Percentiles rank a stretch among this genome's conserved stretches.
phyloP scores from a whole-genome alignment of 2,797 vertebrate species.

The Apodemus agrarius region DNA sequence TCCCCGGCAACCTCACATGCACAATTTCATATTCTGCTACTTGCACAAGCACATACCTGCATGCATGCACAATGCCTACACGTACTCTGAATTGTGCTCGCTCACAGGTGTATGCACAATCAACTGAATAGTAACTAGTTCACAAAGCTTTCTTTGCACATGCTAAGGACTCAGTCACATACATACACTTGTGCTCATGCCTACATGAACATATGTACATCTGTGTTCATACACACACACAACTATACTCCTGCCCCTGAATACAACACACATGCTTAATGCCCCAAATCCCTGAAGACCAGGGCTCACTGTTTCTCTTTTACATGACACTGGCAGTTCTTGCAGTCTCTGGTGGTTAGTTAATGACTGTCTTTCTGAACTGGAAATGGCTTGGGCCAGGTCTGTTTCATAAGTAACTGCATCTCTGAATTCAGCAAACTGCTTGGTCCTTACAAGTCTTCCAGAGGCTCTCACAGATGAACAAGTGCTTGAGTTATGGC shows the following conservation, averaged over 20 bases:
- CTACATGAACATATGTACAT: neutral
- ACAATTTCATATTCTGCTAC: neutral
- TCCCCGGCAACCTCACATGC: no score
- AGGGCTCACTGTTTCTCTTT: neutral
- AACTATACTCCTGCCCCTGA: neutral
- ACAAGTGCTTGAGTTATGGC: no score
- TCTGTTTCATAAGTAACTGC: neutral
- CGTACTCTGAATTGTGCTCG: neutral
- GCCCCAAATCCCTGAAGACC: neutral
- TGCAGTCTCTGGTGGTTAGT: neutral
- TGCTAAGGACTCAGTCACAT: neutral
- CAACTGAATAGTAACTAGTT: neutral
- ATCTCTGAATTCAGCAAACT: neutral
- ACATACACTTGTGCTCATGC: neutral
- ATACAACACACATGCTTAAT: neutral
- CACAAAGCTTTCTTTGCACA: neutral
- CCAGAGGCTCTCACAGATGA: neutral
- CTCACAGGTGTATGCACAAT: neutral
- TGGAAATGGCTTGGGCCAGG: no score
- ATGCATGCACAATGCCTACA: neutral
- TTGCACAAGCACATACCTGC: neutral
- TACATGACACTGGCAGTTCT: neutral
- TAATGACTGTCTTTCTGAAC: neutral
- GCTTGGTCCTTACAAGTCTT: accelerated
- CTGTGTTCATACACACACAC: neutral